Evolutionary conservation across 2,113 vertebrate genomes (phyloP), one percentile per base, ranked within the genome.

Genomic region (Varanus salvator): DNA sequence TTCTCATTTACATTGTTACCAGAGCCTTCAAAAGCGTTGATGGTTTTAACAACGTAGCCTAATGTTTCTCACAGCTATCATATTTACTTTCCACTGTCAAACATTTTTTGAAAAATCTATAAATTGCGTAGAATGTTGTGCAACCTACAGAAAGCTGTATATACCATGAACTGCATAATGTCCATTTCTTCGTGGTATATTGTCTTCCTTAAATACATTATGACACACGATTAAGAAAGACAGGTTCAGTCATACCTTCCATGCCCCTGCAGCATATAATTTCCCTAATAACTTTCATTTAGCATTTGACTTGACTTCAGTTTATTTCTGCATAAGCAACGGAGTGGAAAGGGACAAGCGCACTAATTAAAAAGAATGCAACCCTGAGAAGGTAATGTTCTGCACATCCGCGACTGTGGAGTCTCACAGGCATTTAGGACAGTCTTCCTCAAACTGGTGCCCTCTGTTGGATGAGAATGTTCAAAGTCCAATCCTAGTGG

Each of bases 251-350:
- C 52, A 44, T 44, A 71, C 84, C 31, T 87, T 88, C 44, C 2
- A 91, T 91, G 88, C 68, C 78, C 86, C 57, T 0, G 25, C 3
- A 11, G 64, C 87, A 84, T 90, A 2, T 87, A 25, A 93, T 94
- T 95, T 94, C 92, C 92, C 84, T 91, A n/a, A 92, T 86, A 83
- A 89, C 88, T 72, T 84, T 93, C 93, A 83, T 92, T 34, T 93
- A 90, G 85, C 82, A 77, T 91, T 94, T 93, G 78, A n/a, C 23
- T 12, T 71, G 87, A 21, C 69, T 5, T 77, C 27, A 38, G 27
- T 86, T 34, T 19, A 38, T 68, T 90, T 60, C 66, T 5, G 60
- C 0, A 38, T 7, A 25, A 91, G 92, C 80, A 14, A 9, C 6
- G 72, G 12, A 84, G 85, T 69, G 54, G 89, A 60, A 84, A 72